Evolutionary conservation across 2,113 vertebrate species (phyloP).

Genomic region (Albula glossodonta): DNA sequence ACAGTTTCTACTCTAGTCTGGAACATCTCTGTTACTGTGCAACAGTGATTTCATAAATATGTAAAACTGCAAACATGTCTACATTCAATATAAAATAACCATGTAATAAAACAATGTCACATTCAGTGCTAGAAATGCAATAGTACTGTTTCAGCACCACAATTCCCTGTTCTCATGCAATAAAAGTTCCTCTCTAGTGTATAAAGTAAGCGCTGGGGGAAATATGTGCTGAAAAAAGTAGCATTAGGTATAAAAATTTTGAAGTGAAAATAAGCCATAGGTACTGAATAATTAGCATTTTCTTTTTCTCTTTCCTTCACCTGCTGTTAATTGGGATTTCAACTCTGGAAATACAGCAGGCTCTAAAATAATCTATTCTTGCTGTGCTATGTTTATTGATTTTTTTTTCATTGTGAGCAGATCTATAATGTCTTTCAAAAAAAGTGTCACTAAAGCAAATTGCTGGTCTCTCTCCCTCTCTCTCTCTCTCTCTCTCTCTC

Average conservation of each 20-base stretch:
- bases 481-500: background rate
- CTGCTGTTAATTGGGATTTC: background rate
- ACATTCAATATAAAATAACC: background rate
- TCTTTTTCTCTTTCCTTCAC: background rate
- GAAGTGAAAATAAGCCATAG: background rate
- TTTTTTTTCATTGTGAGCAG: constrained; percentile 17
- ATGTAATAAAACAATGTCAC: background rate
- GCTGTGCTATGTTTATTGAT: constrained; percentile 1
- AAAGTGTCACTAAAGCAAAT: background rate
- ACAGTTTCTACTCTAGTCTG: background rate
- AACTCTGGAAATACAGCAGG: too few species aligned
- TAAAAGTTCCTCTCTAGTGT: too few species aligned
- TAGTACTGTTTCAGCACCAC: too few species aligned
- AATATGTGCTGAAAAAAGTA: too few species aligned
- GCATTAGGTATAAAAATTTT: background rate
- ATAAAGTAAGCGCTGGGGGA: too few species aligned
- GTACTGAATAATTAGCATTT: constrained; percentile 4
- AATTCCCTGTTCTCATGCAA: too few species aligned
- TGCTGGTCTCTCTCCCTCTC: background rate
- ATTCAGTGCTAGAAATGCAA: background rate
- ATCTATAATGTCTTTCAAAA: constrained; percentile 12
- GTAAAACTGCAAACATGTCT: constrained; percentile 8
- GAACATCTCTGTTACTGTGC: background rate
- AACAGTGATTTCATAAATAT: constrained; percentile 12
- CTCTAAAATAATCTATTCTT: background rate